phyloP scores from a whole-genome alignment of 2,888 invertebrate species.

The Pyrochroa serraticornis region DNA sequence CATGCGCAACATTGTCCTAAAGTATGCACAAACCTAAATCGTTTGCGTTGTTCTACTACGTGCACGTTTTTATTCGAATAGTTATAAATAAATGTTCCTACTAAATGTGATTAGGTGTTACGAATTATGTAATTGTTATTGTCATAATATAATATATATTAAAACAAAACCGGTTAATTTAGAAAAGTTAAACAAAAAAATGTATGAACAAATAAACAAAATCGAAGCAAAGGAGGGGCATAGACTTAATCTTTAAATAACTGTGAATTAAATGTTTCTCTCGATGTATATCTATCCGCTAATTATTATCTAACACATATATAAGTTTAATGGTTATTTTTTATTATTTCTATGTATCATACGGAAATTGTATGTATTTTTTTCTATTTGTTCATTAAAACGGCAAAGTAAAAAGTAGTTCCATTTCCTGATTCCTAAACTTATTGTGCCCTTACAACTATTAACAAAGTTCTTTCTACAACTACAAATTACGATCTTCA shows the following conservation, averaged over 20 bases:
- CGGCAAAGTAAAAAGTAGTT: slow-evolving; percentile 25
- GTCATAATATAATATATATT: slow-evolving; percentile 23
- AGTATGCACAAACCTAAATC: slow-evolving; percentile 10
- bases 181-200: slow-evolving; percentile 31
- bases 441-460: too few relatives aligned
- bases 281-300: slow-evolving; percentile 28
- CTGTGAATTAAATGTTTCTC: slow-evolving; percentile 31
- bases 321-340: slow-evolving; percentile 24
- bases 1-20: slow-evolving; percentile 15
- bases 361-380: slow-evolving; percentile 22
- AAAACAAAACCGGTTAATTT: slow-evolving; percentile 16
- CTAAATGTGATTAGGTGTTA: slow-evolving; percentile 46
- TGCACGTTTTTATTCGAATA: slow-evolving; percentile 22
- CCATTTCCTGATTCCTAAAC: not conserved
- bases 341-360: slow-evolving; percentile 16
- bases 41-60: slow-evolving; percentile 1
- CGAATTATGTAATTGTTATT: slow-evolving; percentile 34
- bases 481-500: too few relatives aligned
- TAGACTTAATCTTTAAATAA: slow-evolving; percentile 50
- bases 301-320: slow-evolving; percentile 11
- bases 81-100: slow-evolving; percentile 49
- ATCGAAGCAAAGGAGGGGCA: slow-evolving; percentile 54
- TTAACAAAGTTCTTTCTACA: too few relatives aligned
- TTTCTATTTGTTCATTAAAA: slow-evolving; percentile 32
- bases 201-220: slow-evolving; percentile 16